Percentiles rank a stretch among this genome's conserved stretches.
phyloP scores from a whole-genome alignment of 23 tunicate genomes.

The Halocynthia aurantium region DNA sequence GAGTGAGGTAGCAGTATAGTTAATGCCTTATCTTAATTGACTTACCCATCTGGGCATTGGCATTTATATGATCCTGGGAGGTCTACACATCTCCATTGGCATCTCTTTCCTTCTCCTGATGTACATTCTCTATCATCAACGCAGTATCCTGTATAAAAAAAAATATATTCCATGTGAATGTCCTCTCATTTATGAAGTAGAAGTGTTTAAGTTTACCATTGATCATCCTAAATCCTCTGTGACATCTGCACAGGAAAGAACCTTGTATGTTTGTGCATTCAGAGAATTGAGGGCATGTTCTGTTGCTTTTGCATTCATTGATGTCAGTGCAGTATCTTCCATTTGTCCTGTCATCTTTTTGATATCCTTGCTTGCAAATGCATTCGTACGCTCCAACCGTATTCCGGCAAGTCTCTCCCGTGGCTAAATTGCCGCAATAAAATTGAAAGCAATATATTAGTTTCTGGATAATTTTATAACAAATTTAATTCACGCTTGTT shows the following conservation, averaged over 20 bases:
- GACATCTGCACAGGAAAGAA: conserved; percentile 71
- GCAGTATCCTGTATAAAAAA: conserved; percentile 41
- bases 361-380: conserved; percentile 47
- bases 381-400: conserved; percentile 69
- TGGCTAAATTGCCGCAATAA: not conserved
- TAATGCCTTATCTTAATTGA: not conserved
- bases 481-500: too few species aligned
- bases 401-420: conserved; percentile 71
- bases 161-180: not conserved
- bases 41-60: conserved; percentile 84
- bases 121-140: conserved; percentile 74
- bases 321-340: conserved; percentile 88
- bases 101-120: conserved; percentile 65
- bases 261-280: conserved; percentile 85
- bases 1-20: not conserved
- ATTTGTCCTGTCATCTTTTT: conserved; percentile 42
- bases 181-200: not conserved
- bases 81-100: conserved; percentile 88
- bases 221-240: conserved; percentile 48
- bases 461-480: too few species aligned
- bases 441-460: too few species aligned
- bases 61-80: conserved; percentile 83
- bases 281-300: conserved; percentile 43
- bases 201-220: conserved; percentile 17
- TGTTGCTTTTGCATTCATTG: conserved; percentile 56